phyloP scores from a whole-genome alignment of 2,888 invertebrate genomes.

The Macrophya alboannulata region DNA sequence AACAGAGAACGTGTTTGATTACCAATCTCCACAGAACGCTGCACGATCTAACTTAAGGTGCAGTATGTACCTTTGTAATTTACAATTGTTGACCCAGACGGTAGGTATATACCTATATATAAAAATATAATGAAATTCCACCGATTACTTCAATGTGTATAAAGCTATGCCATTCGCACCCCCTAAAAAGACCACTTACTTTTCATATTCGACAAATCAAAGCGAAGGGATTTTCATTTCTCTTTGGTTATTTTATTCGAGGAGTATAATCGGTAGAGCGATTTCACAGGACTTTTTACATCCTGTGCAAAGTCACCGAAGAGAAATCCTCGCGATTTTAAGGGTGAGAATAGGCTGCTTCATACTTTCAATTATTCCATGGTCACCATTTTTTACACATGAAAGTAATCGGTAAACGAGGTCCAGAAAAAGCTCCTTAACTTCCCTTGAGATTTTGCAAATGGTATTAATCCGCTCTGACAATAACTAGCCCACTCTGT shows the following conservation, averaged over 20 bases:
- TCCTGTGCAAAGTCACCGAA: too few species aligned
- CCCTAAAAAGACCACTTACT: neutral
- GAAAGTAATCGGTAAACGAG: neutral
- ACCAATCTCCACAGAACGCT: conserved; percentile 10
- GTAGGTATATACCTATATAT: neutral
- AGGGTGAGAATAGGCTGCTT: neutral
- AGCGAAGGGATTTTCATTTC: too few species aligned
- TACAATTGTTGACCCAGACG: neutral
- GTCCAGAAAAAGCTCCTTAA: neutral
- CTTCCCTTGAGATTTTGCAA: neutral
- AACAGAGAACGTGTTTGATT: neutral
- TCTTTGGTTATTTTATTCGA: too few species aligned
- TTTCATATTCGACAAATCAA: too few species aligned
- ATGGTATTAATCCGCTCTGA: neutral
- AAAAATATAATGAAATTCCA: neutral
- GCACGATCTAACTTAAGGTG: neutral
- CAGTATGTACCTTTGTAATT: neutral
- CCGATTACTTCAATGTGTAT: neutral
- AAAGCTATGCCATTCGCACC: neutral
- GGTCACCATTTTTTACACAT: neutral
- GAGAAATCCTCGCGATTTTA: too few species aligned
- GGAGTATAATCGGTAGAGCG: too few species aligned
- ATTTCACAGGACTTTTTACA: too few species aligned
- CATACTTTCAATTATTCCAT: neutral
- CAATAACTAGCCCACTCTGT: neutral